These are phyloP conservation scores for Bos indicus DNA, from an alignment of 2,113 vertebrate species.

Conservation along the genomic window DNA sequence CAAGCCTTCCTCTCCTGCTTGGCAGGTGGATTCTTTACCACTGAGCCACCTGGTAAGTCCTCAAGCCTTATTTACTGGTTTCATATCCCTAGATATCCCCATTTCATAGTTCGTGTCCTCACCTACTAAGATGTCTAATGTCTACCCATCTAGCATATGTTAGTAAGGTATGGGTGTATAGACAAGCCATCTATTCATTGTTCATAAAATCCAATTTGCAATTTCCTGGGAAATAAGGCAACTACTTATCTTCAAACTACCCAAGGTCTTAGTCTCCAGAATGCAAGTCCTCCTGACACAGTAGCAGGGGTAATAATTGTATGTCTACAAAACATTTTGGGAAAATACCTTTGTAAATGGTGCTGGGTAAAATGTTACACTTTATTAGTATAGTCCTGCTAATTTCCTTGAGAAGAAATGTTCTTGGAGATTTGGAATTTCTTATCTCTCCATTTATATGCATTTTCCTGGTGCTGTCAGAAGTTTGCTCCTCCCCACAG, in stretches of 20 bases:
- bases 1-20: background rate
- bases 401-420: constrained; percentile 25
- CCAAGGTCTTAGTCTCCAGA: background rate
- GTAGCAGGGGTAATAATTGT: background rate
- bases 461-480: constrained; percentile 16
- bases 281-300: background rate
- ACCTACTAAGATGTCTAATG: background rate
- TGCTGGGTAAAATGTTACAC: background rate
- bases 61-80: background rate
- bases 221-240: background rate
- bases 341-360: background rate
- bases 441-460: constrained; percentile 9
- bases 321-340: constrained; percentile 14
- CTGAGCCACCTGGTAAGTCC: background rate
- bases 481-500: background rate
- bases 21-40: background rate
- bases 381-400: background rate
- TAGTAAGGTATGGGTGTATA: background rate
- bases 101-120: constrained; percentile 9
- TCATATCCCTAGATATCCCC: background rate
- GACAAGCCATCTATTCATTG: background rate
- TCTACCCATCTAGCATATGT: background rate
- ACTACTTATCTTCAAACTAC: constrained; percentile 23
- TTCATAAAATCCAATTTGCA: background rate
- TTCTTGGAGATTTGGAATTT: constrained; percentile 9